Evolutionary conservation across 2,888 invertebrate genomes (phyloP).

Genomic region (Leptopilina syphax): DNA sequence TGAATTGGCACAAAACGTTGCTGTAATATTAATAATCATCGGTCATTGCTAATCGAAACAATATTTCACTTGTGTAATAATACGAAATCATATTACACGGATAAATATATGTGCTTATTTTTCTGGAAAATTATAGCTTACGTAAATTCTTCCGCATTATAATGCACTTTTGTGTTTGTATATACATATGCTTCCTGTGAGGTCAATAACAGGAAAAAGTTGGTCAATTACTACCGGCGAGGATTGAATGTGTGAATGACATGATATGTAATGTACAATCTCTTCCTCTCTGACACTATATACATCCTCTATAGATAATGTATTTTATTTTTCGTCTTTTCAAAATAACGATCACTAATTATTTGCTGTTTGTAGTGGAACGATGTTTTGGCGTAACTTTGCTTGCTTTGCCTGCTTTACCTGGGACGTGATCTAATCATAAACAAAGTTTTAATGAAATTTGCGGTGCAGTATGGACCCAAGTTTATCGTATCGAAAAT

Average conservation of each 20-base stretch:
- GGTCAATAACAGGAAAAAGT: constrained; percentile 58
- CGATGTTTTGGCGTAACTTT: too few species aligned
- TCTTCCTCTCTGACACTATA: constrained; percentile 43
- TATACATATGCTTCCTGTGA: constrained; percentile 56
- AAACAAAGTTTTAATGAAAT: too few species aligned
- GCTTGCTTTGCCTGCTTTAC: too few species aligned
- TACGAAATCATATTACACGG: not conserved
- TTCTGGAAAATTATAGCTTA: not conserved
- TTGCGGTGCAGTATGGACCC: too few species aligned
- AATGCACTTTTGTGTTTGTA: not conserved
- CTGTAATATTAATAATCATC: too few species aligned
- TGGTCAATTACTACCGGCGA: constrained; percentile 27
- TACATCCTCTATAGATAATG: not conserved
- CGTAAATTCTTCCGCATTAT: constrained; percentile 6
- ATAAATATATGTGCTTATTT: not conserved
- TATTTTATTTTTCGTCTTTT: not conserved
- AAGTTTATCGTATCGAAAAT: too few species aligned
- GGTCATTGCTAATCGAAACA: not conserved
- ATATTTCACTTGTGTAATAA: not conserved
- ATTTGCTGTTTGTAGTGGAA: too few species aligned
- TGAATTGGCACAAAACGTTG: too few species aligned
- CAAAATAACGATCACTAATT: too few species aligned
- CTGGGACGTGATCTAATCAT: too few species aligned
- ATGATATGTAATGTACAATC: constrained; percentile 20
- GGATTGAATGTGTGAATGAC: constrained; percentile 10